Evolutionary conservation across 2,113 vertebrate genomes (phyloP).

Genomic region (Spea multiplicata): DNA sequence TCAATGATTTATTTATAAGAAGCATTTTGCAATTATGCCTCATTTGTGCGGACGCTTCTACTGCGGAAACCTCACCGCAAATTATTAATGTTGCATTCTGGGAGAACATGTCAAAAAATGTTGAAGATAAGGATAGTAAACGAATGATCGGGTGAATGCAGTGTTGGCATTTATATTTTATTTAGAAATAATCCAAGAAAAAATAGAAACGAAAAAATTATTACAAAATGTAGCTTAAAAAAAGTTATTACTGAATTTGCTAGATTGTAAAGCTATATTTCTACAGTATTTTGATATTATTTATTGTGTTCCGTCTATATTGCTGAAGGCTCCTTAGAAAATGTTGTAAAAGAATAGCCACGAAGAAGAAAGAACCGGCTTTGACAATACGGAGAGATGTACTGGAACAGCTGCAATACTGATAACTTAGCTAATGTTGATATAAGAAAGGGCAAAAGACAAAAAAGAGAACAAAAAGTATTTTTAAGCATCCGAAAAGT

Average conservation of each 20-base stretch:
- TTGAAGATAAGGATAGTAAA: neutral
- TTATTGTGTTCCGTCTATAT: neutral
- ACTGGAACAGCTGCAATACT: conserved; percentile 3
- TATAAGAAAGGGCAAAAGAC: conserved; percentile 12
- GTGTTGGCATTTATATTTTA: neutral
- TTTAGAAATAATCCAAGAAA: neutral
- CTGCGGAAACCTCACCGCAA: conserved; percentile 19
- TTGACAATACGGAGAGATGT: conserved; percentile 9
- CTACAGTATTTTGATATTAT: neutral
- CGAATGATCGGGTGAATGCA: neutral
- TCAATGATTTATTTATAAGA: conserved; percentile 47
- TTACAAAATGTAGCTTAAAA: too few relatives aligned
- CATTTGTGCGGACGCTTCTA: conserved; percentile 43
- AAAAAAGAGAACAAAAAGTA: conserved; percentile 16
- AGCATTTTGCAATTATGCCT: conserved; percentile 40
- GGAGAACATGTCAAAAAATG: neutral
- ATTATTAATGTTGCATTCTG: conserved; percentile 29
- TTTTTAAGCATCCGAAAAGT: conserved; percentile 23
- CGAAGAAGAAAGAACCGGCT: neutral
- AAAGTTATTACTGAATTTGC: too few relatives aligned
- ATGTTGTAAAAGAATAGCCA: neutral
- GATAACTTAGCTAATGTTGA: conserved; percentile 26
- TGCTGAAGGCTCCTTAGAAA: neutral
- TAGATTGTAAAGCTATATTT: too few relatives aligned
- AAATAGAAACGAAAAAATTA: too few relatives aligned